A percentile compares a stretch with the other conserved stretches of the same genome.
Conservation (phyloP, 2,113 vertebrate genomes). For the Spilogale gracilis region DNA sequence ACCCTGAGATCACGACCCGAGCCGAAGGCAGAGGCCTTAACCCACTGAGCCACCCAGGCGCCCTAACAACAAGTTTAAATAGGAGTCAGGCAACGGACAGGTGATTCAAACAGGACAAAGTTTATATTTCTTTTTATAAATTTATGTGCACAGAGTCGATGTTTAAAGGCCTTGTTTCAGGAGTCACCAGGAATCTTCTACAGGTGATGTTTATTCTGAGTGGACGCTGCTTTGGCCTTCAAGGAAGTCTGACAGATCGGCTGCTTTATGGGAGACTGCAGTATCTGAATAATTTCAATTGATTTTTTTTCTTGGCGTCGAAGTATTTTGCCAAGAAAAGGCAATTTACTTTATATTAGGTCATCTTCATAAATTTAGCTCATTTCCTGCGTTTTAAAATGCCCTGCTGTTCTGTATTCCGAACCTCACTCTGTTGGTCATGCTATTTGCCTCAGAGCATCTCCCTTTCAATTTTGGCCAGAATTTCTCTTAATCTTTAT, state of each 20-base stretch:
- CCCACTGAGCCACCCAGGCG: too few relatives aligned
- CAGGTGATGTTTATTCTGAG: conserved; percentile 74
- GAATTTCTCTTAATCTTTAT: conserved; percentile 57
- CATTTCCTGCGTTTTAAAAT: conserved; percentile 67
- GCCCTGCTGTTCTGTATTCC: conserved; percentile 20
- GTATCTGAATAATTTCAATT: conserved; percentile 72
- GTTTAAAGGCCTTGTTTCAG: conserved; percentile 62
- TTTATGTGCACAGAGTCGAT: conserved; percentile 64
- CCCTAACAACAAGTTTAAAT: neutral
- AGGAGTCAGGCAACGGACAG: conserved; percentile 26
- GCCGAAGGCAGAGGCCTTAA: too few relatives aligned
- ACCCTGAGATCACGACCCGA: too few relatives aligned
- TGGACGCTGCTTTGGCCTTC: conserved; percentile 59
- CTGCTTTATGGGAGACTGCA: conserved; percentile 72
- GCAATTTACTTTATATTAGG: conserved; percentile 73
- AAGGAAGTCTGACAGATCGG: conserved; percentile 67
- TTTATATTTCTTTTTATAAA: conserved; percentile 33
- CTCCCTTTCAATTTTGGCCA: conserved; percentile 45
- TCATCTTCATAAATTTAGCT: conserved; percentile 62
- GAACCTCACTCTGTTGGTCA: neutral
- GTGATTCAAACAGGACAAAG: conserved; percentile 72
- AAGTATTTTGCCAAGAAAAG: conserved; percentile 80
- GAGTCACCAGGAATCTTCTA: conserved; percentile 71
- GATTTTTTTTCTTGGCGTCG: conserved; percentile 74
- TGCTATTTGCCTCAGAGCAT: conserved; percentile 48